Evolutionary conservation across 2,113 vertebrate genomes (phyloP).

Genomic region (Amia ocellicauda): DNA sequence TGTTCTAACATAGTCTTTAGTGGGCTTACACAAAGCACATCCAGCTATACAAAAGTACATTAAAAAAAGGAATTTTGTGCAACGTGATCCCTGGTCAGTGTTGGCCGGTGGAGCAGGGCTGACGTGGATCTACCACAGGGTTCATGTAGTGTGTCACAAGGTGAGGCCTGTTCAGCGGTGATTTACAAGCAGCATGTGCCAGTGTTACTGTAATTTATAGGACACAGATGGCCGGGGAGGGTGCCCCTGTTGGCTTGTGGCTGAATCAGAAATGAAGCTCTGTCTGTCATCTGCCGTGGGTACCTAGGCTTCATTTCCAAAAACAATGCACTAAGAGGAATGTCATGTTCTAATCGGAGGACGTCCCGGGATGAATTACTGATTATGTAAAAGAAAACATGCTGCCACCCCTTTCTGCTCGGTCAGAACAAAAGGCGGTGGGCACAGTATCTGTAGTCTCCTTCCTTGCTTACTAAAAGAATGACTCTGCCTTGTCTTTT

Average conservation of each 20-base stretch:
- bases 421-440: too few species aligned
- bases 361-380: constrained; percentile 17
- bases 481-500: too few species aligned
- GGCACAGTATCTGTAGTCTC: too few species aligned
- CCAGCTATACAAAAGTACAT: too few species aligned
- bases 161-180: constrained; percentile 67
- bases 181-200: constrained; percentile 73
- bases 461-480: too few species aligned
- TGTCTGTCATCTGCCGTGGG: constrained; percentile 58
- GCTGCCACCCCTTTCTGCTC: too few species aligned
- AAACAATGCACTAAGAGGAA: constrained; percentile 39
- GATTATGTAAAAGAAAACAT: neutral
- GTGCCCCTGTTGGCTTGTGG: constrained; percentile 66
- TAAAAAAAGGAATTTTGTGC: constrained; percentile 41
- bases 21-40: neutral
- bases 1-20: neutral
- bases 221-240: constrained; percentile 67
- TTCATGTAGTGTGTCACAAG: constrained; percentile 73
- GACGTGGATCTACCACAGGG: constrained; percentile 75
- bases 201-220: constrained; percentile 74
- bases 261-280: constrained; percentile 65
- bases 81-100: constrained; percentile 67
- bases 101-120: constrained; percentile 66
- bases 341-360: constrained; percentile 42
- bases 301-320: constrained; percentile 56